Evolutionary conservation across 2,113 vertebrate species (phyloP).

Genomic region (Noturus placidus): DNA sequence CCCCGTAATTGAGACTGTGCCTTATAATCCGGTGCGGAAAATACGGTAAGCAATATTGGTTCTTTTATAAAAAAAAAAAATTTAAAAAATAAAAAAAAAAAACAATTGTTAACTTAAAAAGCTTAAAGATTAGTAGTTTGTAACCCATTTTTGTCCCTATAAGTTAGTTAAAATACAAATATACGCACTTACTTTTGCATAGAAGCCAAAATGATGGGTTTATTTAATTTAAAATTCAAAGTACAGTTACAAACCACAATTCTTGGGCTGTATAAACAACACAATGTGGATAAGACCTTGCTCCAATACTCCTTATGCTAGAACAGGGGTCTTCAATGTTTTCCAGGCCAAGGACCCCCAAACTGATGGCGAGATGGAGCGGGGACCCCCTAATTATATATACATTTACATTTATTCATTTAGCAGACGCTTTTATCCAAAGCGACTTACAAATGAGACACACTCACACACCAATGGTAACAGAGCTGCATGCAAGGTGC

Average conservation of each 20-base stretch:
- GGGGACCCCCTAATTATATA: too few relatives aligned
- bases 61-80: neutral
- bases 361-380: too few relatives aligned
- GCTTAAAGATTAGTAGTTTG: neutral
- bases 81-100: neutral
- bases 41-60: neutral
- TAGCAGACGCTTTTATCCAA: too few relatives aligned
- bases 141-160: neutral
- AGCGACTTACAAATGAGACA: too few relatives aligned
- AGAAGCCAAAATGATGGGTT: neutral
- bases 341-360: too few relatives aligned
- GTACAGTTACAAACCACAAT: neutral
- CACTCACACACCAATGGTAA: too few relatives aligned
- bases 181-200: constrained; percentile 6
- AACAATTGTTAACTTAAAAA: neutral
- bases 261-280: neutral
- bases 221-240: neutral
- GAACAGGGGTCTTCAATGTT: too few relatives aligned
- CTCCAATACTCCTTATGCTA: neutral
- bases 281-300: neutral
- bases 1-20: too few relatives aligned
- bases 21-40: too few relatives aligned
- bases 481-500: too few relatives aligned
- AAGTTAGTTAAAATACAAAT: neutral
- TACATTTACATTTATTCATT: too few relatives aligned